Conservation (phyloP, 1,140 invertebrate genomes). For the Drosophila orena region DNA sequence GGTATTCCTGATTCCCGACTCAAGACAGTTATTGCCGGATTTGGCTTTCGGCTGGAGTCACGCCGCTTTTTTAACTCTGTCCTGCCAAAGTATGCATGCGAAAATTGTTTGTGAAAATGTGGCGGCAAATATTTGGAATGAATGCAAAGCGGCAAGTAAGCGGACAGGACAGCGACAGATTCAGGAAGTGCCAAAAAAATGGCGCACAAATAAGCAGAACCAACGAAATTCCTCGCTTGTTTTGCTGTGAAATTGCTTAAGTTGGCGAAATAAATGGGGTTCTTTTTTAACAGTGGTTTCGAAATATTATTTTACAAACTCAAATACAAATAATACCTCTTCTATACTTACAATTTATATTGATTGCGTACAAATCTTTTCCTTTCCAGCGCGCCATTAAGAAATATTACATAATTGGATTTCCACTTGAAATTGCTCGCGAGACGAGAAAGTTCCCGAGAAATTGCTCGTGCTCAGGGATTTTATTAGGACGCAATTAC, state of each 20-base stretch:
- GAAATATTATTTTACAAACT: no score
- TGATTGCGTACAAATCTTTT: no score
- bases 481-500: not conserved
- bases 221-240: constrained; percentile 26
- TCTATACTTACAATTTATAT: no score
- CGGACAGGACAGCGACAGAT: constrained; percentile 58
- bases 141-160: constrained; percentile 77
- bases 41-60: constrained; percentile 18
- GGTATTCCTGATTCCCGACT: constrained; percentile 44
- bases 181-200: constrained; percentile 59
- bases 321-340: no score
- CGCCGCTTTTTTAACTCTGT: constrained; percentile 22
- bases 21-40: constrained; percentile 52
- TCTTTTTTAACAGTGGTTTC: not conserved
- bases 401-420: not conserved
- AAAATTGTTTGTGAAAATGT: constrained; percentile 77
- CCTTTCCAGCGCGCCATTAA: not conserved
- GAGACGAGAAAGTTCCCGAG: not conserved
- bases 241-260: constrained; percentile 10
- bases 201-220: constrained; percentile 33
- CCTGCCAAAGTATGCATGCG: constrained; percentile 65
- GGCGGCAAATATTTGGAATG: constrained; percentile 75
- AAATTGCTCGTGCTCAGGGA: not conserved
- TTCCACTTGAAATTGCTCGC: not conserved
- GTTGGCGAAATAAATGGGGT: not conserved